phyloP scores from a whole-genome alignment of 1,140 invertebrate species.

The Vanessa tameamea region DNA sequence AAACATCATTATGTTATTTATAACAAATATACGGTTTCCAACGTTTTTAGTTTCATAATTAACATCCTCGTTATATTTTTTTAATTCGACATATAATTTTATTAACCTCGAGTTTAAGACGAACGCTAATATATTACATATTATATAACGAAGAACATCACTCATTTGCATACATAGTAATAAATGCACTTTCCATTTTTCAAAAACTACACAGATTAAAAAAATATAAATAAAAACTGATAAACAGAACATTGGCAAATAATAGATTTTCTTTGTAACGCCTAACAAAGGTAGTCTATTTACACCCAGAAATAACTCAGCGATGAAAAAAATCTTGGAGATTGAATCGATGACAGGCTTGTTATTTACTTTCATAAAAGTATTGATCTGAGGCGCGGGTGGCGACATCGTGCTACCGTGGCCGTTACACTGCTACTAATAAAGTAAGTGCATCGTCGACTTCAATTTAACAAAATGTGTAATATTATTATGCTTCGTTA shows the following conservation, averaged over 20 bases:
- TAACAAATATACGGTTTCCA: neutral
- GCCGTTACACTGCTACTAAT: neutral
- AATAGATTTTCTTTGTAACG: neutral
- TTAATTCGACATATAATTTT: neutral
- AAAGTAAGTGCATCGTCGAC: neutral
- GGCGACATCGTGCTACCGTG: slow-evolving; percentile 1
- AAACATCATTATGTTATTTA: neutral
- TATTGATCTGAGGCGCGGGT: slow-evolving; percentile 5
- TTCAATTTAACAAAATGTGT: neutral
- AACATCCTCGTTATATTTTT: neutral
- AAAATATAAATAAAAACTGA: neutral
- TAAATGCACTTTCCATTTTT: too few species aligned
- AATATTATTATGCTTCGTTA: too few species aligned
- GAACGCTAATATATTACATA: neutral
- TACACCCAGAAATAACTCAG: neutral
- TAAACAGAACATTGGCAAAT: neutral
- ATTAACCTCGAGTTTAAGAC: neutral
- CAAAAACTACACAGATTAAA: neutral
- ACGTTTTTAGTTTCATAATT: neutral
- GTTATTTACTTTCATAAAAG: neutral
- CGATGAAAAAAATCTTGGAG: neutral
- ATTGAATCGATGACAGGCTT: slow-evolving; percentile 1
- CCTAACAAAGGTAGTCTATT: neutral
- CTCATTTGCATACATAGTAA: neutral
- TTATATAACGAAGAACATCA: neutral